Evolutionary conservation across 2,888 invertebrate genomes (phyloP), one percentile per base, ranked within the genome.

Genomic region (Lepidonotus clava): DNA sequence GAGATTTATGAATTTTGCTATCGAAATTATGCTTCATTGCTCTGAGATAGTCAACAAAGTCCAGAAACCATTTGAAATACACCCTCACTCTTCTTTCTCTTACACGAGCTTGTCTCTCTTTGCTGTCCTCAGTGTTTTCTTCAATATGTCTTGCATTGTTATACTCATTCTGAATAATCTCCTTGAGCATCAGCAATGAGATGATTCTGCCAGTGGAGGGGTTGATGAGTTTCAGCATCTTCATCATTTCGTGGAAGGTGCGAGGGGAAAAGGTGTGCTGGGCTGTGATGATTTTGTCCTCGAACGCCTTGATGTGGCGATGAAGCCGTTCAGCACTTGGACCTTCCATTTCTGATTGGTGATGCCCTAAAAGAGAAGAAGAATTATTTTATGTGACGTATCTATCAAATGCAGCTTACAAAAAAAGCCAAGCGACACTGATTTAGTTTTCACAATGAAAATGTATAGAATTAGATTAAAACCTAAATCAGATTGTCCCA

Each of bases 201-300:
- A 41, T 80, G 28, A 80, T 28, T 1, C 80, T 1, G 1, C 80
- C 51, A 1, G 34, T 51, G 41, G 46, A 41, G 4, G 51, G 34
- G 38, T 18, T 34, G 0, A 46, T 41, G n/a, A 51, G 1, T 34
- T 80, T 80, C 46, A 80, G 80, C 46, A 51, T 41, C 51, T 80
- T 80, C 80, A 46, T 80, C 80, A 80, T 80, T 21, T 80, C 80
- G 46, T 80, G 80, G 80, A 80, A 80, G 41, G 80, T 80, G 11
- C 80, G 80, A 4, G 80, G 46, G 4, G 80, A 80, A 46, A 80
- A 80, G 41, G 80, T 80, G 80, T 80, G 80, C 51, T 80, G 80
- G 6, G 80, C 80, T 0, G 80, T 80, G 51, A 80, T 80, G 46
- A 80, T 41, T 34, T 80, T 80, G 51, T 80, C 80, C 51, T 80